phyloP scores from a whole-genome alignment of 2,888 invertebrate species.

The Thyatira batis region DNA sequence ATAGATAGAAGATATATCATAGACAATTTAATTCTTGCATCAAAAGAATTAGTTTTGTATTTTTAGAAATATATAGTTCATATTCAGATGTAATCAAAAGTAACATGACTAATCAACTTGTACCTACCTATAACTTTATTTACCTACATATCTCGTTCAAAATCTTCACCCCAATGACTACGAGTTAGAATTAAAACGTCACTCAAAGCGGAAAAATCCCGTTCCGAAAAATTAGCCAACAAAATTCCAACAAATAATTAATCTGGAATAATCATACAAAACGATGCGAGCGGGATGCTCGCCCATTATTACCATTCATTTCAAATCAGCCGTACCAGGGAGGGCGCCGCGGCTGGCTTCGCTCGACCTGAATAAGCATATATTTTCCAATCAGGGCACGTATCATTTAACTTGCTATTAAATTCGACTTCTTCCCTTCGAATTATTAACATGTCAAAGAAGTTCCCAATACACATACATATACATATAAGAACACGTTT shows the following conservation, averaged over 20 bases:
- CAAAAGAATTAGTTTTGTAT: too few species aligned
- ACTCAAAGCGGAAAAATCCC: constrained; percentile 79
- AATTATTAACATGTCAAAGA: constrained; percentile 78
- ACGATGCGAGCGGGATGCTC: constrained; percentile 78
- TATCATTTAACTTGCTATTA: constrained; percentile 83
- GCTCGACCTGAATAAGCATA: constrained; percentile 81
- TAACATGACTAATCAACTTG: constrained; percentile 6
- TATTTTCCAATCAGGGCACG: constrained; percentile 82
- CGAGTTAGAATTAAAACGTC: constrained; percentile 78
- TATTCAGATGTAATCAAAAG: neutral
- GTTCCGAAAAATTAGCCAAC: constrained; percentile 80
- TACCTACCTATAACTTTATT: constrained; percentile 7
- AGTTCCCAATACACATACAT: constrained; percentile 31
- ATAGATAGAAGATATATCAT: too few species aligned
- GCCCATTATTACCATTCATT: constrained; percentile 82
- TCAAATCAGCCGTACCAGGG: constrained; percentile 79
- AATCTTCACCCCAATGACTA: constrained; percentile 48
- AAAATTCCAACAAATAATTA: constrained; percentile 82
- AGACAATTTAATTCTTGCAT: too few species aligned
- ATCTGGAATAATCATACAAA: constrained; percentile 83
- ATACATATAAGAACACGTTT: constrained; percentile 38
- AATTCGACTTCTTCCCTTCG: constrained; percentile 80
- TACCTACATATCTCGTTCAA: constrained; percentile 7
- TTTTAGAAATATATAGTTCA: too few species aligned
- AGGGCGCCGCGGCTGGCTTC: constrained; percentile 56